phyloP scores from a whole-genome alignment of 1,140 invertebrate species.

The Heliconius eleuchia region DNA sequence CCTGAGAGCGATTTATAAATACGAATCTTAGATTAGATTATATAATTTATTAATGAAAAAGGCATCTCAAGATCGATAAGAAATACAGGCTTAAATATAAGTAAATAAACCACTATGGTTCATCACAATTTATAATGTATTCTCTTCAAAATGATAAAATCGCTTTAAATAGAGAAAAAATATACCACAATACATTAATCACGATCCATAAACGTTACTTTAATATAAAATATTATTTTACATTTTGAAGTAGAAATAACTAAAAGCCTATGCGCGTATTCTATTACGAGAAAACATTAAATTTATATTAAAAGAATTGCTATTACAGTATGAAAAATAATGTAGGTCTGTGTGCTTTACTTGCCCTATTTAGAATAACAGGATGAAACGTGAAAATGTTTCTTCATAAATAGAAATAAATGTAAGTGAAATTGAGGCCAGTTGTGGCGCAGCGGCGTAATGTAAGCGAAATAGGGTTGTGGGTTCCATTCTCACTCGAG shows the following conservation, averaged over 20 bases:
- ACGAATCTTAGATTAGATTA: too few species aligned
- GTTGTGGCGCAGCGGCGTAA: too few species aligned
- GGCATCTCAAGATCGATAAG: too few species aligned
- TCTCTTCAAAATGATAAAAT: too few species aligned
- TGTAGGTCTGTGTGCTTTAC: not conserved
- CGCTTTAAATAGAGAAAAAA: not conserved
- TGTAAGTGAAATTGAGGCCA: too few species aligned
- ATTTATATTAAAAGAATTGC: not conserved
- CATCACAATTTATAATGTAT: too few species aligned
- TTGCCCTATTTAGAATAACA: not conserved
- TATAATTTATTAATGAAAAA: too few species aligned
- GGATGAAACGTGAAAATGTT: not conserved
- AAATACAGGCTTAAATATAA: too few species aligned
- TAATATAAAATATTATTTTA: not conserved
- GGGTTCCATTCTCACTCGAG: not conserved
- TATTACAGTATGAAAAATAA: not conserved
- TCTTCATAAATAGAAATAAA: too few species aligned
- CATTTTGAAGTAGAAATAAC: not conserved
- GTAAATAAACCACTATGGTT: too few species aligned
- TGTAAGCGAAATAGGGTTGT: not conserved
- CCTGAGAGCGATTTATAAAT: too few species aligned
- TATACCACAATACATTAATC: not conserved
- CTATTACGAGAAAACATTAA: not conserved
- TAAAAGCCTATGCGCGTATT: not conserved
- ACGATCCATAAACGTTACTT: not conserved